Conservation (phyloP, 1,140 invertebrate genomes). For the Olivierus martensii region DNA sequence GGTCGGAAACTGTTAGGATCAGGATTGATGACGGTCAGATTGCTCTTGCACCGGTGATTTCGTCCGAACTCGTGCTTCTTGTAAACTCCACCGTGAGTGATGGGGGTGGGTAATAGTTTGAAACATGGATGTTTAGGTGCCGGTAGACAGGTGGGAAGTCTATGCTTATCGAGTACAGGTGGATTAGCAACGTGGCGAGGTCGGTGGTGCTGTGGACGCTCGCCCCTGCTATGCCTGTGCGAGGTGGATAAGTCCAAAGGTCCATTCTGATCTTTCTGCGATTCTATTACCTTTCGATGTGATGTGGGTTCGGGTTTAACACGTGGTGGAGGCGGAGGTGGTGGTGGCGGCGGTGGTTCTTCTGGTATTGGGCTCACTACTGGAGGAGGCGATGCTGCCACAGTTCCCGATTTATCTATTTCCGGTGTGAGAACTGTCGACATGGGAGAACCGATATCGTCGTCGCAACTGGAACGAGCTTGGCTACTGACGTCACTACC, state of each 20-base stretch:
- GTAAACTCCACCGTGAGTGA: neutral
- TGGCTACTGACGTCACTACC: slow-evolving; percentile 12
- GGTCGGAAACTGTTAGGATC: slow-evolving; percentile 13
- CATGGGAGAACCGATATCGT: slow-evolving; percentile 10
- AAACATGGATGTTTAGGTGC: slow-evolving; percentile 7
- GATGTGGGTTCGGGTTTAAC: neutral
- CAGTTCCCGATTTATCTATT: neutral
- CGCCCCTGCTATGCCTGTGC: neutral
- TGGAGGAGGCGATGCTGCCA: neutral
- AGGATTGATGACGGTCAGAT: slow-evolving; percentile 12
- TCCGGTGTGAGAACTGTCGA: slow-evolving; percentile 1
- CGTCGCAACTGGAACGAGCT: slow-evolving; percentile 11
- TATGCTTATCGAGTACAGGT: slow-evolving; percentile 15
- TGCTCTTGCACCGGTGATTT: neutral
- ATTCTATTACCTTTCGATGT: neutral
- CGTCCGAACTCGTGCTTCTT: neutral
- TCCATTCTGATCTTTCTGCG: slow-evolving; percentile 9
- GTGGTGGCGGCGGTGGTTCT: slow-evolving; percentile 1
- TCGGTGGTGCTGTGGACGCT: neutral
- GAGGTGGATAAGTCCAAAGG: slow-evolving; percentile 14
- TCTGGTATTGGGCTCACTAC: neutral
- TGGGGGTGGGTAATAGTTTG: slow-evolving; percentile 2
- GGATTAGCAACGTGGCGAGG: slow-evolving; percentile 12
- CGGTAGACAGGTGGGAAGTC: slow-evolving; percentile 3
- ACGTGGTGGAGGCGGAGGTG: slow-evolving; percentile 4